Evolutionary conservation across 2,797 vertebrate genomes (phyloP).

Genomic region (Ciconia nigra): DNA sequence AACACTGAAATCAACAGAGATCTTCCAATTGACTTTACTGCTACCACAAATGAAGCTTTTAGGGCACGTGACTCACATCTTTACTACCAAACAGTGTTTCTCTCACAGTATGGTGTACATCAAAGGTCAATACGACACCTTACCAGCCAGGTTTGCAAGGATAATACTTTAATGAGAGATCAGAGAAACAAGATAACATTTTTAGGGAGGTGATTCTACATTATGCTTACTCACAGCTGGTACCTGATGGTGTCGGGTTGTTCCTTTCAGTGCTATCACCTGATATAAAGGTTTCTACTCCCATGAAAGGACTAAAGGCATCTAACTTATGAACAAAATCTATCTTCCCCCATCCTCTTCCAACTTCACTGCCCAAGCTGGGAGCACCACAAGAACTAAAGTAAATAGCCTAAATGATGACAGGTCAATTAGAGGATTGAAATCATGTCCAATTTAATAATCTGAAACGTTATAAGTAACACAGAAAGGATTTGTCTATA

Average conservation of each 20-base stretch:
- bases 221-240: neutral
- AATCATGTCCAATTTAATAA: slow-evolving; percentile 7
- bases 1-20: neutral
- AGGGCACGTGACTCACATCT: neutral
- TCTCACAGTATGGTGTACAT: neutral
- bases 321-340: neutral
- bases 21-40: neutral
- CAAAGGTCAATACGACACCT: neutral
- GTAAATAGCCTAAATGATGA: slow-evolving; percentile 14
- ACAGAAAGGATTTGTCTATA: slow-evolving; percentile 42
- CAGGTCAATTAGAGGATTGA: slow-evolving; percentile 34
- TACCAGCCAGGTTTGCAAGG: neutral
- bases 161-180: neutral
- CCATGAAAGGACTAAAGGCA: neutral
- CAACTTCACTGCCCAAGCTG: neutral
- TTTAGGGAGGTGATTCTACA: neutral
- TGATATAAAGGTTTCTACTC: neutral
- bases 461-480: slow-evolving; percentile 14
- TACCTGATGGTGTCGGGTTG: neutral
- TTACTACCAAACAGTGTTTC: neutral
- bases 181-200: neutral
- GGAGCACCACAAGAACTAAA: neutral
- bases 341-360: neutral
- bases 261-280: neutral
- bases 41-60: neutral